These are phyloP conservation scores for Lissonota sp. DNA, from an alignment of 2,888 invertebrate genomes.

Conservation along the genomic window DNA sequence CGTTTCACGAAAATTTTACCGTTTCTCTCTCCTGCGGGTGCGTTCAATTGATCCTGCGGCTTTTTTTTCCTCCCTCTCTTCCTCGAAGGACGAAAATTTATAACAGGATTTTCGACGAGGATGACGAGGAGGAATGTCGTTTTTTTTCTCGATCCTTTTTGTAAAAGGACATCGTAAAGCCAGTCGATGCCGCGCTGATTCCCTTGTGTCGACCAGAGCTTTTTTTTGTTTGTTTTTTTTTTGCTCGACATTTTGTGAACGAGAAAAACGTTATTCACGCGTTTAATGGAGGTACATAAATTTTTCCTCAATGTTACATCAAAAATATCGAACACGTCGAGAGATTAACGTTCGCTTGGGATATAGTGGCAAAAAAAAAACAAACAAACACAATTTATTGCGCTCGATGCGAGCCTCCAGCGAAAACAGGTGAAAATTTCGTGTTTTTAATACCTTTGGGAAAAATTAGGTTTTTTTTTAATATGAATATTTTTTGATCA, in stretches of 20 bases:
- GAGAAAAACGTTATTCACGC: background rate
- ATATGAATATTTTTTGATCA: background rate
- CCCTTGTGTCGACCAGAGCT: background rate
- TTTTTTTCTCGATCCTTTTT: slow-evolving; percentile 47
- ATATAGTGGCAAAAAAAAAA: background rate
- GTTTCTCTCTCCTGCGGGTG: slow-evolving; percentile 26
- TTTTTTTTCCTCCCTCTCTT: slow-evolving; percentile 9
- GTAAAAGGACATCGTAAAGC: slow-evolving; percentile 15
- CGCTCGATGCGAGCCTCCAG: background rate
- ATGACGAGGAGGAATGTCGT: slow-evolving; percentile 15
- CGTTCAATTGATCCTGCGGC: background rate
- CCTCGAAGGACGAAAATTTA: slow-evolving; percentile 44
- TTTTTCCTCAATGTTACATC: background rate
- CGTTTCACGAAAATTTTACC: slow-evolving; percentile 55
- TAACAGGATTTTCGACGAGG: slow-evolving; percentile 53
- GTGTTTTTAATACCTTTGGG: background rate
- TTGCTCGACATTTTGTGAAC: too few relatives aligned
- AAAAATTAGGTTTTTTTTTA: background rate
- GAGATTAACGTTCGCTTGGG: background rate
- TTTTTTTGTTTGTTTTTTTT: background rate
- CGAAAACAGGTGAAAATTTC: slow-evolving; percentile 23
- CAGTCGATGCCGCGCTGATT: background rate
- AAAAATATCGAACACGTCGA: background rate
- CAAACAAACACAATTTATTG: background rate
- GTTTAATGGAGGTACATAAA: background rate